A percentile compares a stretch with the other conserved stretches of the same genome.
phyloP scores from a whole-genome alignment of 2,888 invertebrate genomes.

The Oxyteleia sp. region DNA sequence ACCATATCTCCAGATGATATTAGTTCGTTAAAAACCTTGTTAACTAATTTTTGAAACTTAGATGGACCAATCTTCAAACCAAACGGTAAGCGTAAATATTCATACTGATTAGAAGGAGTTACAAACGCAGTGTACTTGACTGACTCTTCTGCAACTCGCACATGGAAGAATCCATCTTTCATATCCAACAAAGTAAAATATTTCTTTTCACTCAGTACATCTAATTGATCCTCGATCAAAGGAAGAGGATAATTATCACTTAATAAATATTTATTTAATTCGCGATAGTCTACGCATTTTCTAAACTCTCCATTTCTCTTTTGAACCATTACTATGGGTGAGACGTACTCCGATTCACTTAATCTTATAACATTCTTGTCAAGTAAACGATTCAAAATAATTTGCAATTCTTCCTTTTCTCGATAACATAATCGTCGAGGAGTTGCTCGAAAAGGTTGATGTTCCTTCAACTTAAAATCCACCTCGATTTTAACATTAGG shows the following conservation, averaged over 20 bases:
- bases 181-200: slow-evolving; percentile 57
- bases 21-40: slow-evolving; percentile 43
- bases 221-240: slow-evolving; percentile 69
- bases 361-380: background rate
- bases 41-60: slow-evolving; percentile 54
- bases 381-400: background rate
- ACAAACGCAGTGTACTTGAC: slow-evolving; percentile 65
- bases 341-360: slow-evolving; percentile 28
- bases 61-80: slow-evolving; percentile 54
- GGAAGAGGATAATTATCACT: slow-evolving; percentile 70
- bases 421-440: slow-evolving; percentile 48
- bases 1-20: slow-evolving; percentile 52
- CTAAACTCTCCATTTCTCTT: slow-evolving; percentile 44
- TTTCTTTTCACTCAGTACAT: slow-evolving; percentile 53
- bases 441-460: slow-evolving; percentile 35
- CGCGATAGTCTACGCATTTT: slow-evolving; percentile 37
- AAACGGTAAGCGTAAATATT: slow-evolving; percentile 60
- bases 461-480: slow-evolving; percentile 24
- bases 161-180: slow-evolving; percentile 52
- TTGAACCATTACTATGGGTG: slow-evolving; percentile 29
- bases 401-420: slow-evolving; percentile 35
- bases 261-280: slow-evolving; percentile 25
- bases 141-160: slow-evolving; percentile 53
- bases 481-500: slow-evolving; percentile 29
- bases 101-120: slow-evolving; percentile 56